phyloP scores from a whole-genome alignment of 2,888 invertebrate genomes.

The Ormyrus pomaceus region DNA sequence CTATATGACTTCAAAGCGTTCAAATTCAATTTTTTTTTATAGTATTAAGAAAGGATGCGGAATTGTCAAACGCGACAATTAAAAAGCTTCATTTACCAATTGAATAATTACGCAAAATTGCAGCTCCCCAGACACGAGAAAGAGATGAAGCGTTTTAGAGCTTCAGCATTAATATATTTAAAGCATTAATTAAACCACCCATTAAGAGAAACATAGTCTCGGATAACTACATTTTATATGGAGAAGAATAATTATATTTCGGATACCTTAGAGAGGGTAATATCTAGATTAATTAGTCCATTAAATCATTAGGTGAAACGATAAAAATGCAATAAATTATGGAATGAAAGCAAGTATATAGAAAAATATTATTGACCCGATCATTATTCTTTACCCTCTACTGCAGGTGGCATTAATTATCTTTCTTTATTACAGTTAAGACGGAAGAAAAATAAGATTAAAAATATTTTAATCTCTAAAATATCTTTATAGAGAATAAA shows the following conservation, averaged over 20 bases:
- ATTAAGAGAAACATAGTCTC: background rate
- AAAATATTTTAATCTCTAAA: slow-evolving; percentile 5
- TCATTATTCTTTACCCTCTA: too few relatives aligned
- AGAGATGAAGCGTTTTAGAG: slow-evolving; percentile 5
- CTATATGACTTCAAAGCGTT: slow-evolving; percentile 2
- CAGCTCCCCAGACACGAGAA: background rate
- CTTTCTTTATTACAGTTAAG: too few relatives aligned
- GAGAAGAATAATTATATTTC: background rate
- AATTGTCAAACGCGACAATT: slow-evolving; percentile 12
- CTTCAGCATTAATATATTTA: slow-evolving; percentile 1
- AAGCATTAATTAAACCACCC: background rate
- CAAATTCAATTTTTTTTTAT: slow-evolving; percentile 29
- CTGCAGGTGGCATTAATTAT: too few relatives aligned
- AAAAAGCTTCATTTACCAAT: slow-evolving; percentile 28
- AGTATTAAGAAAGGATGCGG: slow-evolving; percentile 29
- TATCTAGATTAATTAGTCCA: too few relatives aligned
- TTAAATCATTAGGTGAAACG: too few relatives aligned
- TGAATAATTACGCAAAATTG: slow-evolving; percentile 28
- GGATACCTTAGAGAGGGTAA: background rate
- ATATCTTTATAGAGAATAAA: slow-evolving; percentile 2
- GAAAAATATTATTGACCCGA: too few relatives aligned
- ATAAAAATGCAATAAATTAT: too few relatives aligned
- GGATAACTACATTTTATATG: background rate
- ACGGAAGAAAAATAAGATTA: too few relatives aligned
- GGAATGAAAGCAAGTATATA: too few relatives aligned